phyloP scores from a whole-genome alignment of 2,888 invertebrate species.

The Lasius platythorax region DNA sequence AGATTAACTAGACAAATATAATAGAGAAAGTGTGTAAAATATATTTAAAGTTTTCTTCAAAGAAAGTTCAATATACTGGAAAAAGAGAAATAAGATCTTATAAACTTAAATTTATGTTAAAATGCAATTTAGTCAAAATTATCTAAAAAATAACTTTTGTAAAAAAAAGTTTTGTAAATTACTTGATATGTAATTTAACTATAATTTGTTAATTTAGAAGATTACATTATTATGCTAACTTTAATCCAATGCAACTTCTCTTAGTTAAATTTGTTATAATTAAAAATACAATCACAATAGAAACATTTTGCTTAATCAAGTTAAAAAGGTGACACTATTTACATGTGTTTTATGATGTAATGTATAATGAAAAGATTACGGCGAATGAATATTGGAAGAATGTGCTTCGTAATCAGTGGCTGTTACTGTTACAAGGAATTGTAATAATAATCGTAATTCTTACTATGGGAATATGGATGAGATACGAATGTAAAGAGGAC shows the following conservation, averaged over 20 bases:
- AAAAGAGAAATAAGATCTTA: not conserved
- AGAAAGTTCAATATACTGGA: not conserved
- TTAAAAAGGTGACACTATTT: slow-evolving; percentile 11
- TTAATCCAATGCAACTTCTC: not conserved
- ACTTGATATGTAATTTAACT: not conserved
- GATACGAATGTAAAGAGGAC: slow-evolving; percentile 57
- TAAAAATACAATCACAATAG: not conserved
- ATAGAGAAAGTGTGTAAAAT: not conserved
- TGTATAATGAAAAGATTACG: slow-evolving; percentile 3
- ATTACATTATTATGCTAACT: not conserved
- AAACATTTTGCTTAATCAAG: not conserved
- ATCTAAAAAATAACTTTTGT: not conserved
- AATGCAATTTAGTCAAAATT: not conserved
- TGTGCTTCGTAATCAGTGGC: slow-evolving; percentile 68
- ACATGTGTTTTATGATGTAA: slow-evolving; percentile 35
- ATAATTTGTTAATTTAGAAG: not conserved
- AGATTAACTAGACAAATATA: not conserved
- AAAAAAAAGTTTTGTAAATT: not conserved
- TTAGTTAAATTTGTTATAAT: not conserved
- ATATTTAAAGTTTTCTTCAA: not conserved
- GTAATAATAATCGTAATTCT: slow-evolving; percentile 67
- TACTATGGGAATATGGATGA: slow-evolving; percentile 67
- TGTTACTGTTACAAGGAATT: slow-evolving; percentile 67
- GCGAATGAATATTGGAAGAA: slow-evolving; percentile 72
- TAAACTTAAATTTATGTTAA: not conserved